A percentile compares a stretch with the other conserved stretches of the same genome.
Evolutionary conservation across 2,113 vertebrate genomes (phyloP).

Genomic region (Terrapene triunguis): DNA sequence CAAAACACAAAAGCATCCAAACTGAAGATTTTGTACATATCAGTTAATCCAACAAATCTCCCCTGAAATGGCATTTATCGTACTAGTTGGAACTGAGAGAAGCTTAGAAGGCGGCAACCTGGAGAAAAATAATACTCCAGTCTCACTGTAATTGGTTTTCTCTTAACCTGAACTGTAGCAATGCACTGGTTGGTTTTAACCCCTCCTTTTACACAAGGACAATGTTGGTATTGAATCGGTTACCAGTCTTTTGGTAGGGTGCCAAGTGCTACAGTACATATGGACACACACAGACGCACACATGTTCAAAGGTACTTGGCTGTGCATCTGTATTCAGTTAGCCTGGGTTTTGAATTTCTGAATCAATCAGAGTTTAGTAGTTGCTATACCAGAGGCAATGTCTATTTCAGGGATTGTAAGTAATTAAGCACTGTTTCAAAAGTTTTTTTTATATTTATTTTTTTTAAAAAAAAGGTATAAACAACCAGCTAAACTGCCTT

Average conservation of each 20-base stretch:
- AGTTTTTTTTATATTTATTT: constrained; percentile 87
- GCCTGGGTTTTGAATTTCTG: constrained; percentile 67
- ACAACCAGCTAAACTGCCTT: constrained; percentile 96
- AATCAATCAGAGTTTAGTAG: constrained; percentile 69
- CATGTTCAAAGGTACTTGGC: not conserved
- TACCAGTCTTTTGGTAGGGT: constrained; percentile 34
- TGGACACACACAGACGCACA: constrained; percentile 9
- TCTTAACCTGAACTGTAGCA: not conserved
- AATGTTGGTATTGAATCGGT: constrained; percentile 33
- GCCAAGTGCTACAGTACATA: constrained; percentile 31
- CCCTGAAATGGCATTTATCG: constrained; percentile 83
- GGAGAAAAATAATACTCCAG: constrained; percentile 29
- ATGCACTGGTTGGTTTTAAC: constrained; percentile 35
- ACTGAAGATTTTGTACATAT: constrained; percentile 75
- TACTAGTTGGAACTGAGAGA: constrained; percentile 68
- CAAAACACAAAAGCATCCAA: constrained; percentile 60
- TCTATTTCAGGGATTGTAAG: constrained; percentile 87
- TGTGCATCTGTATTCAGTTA: not conserved
- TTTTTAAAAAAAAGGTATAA: constrained; percentile 90
- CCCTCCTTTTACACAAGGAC: constrained; percentile 45
- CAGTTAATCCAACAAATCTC: constrained; percentile 38
- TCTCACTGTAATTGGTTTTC: not conserved
- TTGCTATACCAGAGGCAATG: constrained; percentile 81
- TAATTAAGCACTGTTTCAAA: constrained; percentile 82
- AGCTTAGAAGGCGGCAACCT: constrained; percentile 56